Evolutionary conservation across 1,140 invertebrate genomes (phyloP).

Genomic region (Drosophila trapezifrons): DNA sequence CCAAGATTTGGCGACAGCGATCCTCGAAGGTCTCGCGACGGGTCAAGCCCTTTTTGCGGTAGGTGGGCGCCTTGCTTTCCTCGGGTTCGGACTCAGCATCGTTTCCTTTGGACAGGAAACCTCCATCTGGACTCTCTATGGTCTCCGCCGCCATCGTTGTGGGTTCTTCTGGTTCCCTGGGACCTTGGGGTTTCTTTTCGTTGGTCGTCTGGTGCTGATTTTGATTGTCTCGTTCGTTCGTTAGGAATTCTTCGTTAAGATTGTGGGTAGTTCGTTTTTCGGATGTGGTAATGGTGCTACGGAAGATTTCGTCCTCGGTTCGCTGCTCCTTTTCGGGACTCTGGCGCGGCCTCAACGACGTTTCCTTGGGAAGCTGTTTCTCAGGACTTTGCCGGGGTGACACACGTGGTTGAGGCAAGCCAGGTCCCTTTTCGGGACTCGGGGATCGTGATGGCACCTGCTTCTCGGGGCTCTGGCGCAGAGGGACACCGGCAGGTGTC

Average conservation of each 20-base stretch:
- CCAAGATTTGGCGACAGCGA: constrained; percentile 87
- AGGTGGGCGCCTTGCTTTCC: constrained; percentile 50
- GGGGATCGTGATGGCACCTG: too few relatives aligned
- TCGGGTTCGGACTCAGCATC: constrained; percentile 40
- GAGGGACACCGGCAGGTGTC: background rate
- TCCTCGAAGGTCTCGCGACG: constrained; percentile 89
- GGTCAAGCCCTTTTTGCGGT: constrained; percentile 66
- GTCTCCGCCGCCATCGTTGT: background rate
- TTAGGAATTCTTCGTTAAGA: constrained; percentile 70
- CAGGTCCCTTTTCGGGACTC: constrained; percentile 16
- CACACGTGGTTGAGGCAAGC: constrained; percentile 17
- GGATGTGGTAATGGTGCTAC: constrained; percentile 43
- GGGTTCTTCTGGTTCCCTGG: constrained; percentile 1
- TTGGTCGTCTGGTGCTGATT: constrained; percentile 13
- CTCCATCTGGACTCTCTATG: constrained; percentile 68
- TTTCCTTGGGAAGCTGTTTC: constrained; percentile 24
- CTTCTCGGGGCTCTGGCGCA: constrained; percentile 15
- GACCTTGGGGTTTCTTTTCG: constrained; percentile 12
- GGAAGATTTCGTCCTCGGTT: constrained; percentile 54
- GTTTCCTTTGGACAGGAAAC: constrained; percentile 61
- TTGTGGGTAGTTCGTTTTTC: constrained; percentile 55
- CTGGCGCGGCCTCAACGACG: constrained; percentile 19
- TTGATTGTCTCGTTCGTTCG: constrained; percentile 58
- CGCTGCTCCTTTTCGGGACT: constrained; percentile 13
- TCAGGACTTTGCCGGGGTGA: constrained; percentile 38